These are phyloP conservation scores for Rhynchophorus ferrugineus DNA, from an alignment of 1,140 invertebrate species.

Conservation along the genomic window DNA sequence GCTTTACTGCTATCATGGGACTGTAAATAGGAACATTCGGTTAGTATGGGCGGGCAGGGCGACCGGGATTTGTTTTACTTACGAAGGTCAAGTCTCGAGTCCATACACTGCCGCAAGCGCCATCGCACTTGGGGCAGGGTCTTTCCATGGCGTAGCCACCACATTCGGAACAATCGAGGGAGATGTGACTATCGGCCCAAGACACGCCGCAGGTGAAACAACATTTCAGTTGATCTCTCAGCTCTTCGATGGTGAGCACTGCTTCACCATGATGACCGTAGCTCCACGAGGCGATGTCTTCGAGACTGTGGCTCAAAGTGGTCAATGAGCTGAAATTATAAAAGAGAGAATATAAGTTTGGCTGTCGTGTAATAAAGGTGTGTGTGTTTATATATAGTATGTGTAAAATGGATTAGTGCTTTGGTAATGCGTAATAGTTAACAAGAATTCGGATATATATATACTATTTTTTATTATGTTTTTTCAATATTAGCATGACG, in stretches of 20 bases:
- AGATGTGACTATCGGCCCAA: constrained; percentile 73
- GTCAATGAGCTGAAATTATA: constrained; percentile 34
- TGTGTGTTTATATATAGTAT: no score
- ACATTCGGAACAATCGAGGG: constrained; percentile 72
- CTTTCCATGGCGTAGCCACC: constrained; percentile 70
- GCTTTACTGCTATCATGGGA: constrained; percentile 67
- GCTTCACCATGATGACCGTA: constrained; percentile 38
- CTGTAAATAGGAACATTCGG: constrained; percentile 50
- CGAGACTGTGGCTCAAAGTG: constrained; percentile 36
- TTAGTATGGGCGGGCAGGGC: no score
- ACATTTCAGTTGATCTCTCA: constrained; percentile 61
- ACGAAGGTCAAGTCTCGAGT: constrained; percentile 71
- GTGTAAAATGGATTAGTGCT: no score
- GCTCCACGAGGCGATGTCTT: constrained; percentile 34
- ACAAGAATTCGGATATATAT: no score
- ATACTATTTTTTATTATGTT: no score
- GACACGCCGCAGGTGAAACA: constrained; percentile 77
- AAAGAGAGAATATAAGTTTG: constrained; percentile 4
- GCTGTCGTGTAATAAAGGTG: background rate
- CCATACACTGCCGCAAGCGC: constrained; percentile 65
- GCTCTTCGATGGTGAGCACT: constrained; percentile 62
- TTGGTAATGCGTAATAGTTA: no score
- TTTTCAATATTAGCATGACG: no score
- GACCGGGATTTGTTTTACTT: no score
- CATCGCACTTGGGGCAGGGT: constrained; percentile 70